Conservation (phyloP, 2,113 vertebrate genomes). For the Xenopus laevis region DNA sequence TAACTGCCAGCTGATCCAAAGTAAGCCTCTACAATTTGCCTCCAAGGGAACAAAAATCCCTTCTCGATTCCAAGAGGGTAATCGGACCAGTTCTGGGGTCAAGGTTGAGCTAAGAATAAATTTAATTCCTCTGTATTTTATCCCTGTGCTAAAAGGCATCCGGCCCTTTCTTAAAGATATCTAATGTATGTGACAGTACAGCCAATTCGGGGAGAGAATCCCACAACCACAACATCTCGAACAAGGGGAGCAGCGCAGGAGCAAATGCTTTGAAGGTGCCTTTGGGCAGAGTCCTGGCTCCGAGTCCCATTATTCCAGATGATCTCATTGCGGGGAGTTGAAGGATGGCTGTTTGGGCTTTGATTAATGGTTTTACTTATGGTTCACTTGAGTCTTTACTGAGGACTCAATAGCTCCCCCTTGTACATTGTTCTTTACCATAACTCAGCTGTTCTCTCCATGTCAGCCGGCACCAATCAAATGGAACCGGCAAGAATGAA, state of each 20-base stretch:
- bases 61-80: no score
- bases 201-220: no score
- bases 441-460: constrained; percentile 19
- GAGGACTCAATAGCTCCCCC: constrained; percentile 25
- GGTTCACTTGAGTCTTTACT: constrained; percentile 36
- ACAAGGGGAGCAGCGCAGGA: background rate
- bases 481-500: constrained; percentile 18
- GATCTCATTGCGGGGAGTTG: constrained; percentile 22
- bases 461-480: constrained; percentile 27
- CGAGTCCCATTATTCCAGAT: constrained; percentile 7
- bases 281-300: background rate
- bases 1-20: no score
- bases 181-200: no score
- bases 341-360: constrained; percentile 11
- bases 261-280: background rate
- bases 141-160: no score
- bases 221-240: no score
- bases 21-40: no score
- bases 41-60: no score
- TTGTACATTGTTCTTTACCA: constrained; percentile 22
- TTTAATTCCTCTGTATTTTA: no score
- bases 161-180: no score
- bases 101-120: no score
- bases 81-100: no score
- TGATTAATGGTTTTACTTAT: constrained; percentile 30